Evolutionary conservation across 92 coral and sea anemone genomes (phyloP), one percentile per base, ranked within the genome.

Genomic region (Heteractis magnifica): DNA sequence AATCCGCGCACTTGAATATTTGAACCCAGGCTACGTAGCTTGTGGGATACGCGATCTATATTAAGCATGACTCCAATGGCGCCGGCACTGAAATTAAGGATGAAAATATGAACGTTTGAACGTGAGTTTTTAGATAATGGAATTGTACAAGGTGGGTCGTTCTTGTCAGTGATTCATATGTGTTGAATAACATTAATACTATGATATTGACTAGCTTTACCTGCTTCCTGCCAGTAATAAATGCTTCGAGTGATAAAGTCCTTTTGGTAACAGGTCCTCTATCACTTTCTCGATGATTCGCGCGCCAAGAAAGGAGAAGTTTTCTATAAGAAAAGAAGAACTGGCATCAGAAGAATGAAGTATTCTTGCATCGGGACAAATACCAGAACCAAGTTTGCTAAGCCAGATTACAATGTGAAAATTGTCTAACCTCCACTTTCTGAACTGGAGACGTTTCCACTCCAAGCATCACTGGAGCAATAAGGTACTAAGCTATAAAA

Each of bases 381-480:
- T 62, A n/a, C 21, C 8, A 4, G 26, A 7, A 34, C 44, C 44
- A 34, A 34, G 44, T 34, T 34, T 34, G 44, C 44, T 34, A 34
- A 2, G 44, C 3, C 44, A 34, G 44, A 34, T 1, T 34, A 34
- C 2, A 18, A 16, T 9, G 8, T n/a, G 16, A 74, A 8, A 49
- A 14, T 13, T 49, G 78, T 4, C 83, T 21, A 75, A 89, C 92
- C 86, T 79, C 87, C 56, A 90, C 94, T 56, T 94, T 78, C 72
- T 87, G 91, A 21, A 7, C 82, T 86, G 10, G 97, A 91, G 48
- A 89, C 92, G 81, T 96, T 96, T 41, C 99, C 99, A 79, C 93
- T 96, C 99, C 99, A 96, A 4, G 94, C 96, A 52, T 96, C 99
- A 72, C 99, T 96, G 16, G 99, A 96, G 48, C 99, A 96, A 75